Evolutionary conservation across 2,113 vertebrate genomes (phyloP).

Genomic region (Buteo buteo): DNA sequence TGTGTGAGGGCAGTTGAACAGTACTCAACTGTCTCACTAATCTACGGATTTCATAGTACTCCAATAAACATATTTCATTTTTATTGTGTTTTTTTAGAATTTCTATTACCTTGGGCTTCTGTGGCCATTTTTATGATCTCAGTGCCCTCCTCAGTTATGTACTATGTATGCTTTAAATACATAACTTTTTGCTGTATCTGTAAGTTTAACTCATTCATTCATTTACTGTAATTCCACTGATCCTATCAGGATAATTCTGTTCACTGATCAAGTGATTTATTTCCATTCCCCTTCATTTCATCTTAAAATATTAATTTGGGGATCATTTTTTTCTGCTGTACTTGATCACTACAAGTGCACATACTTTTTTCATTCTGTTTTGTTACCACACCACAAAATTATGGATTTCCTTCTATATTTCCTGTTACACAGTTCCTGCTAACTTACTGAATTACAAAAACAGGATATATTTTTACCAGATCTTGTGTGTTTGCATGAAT

Average conservation of each 20-base stretch:
- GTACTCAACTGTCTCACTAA: background rate
- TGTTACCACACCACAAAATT: background rate
- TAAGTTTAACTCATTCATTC: background rate
- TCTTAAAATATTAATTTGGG: conserved; percentile 17
- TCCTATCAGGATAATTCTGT: background rate
- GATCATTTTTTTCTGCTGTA: background rate
- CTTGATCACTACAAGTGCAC: background rate
- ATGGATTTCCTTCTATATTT: background rate
- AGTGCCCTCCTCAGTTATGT: background rate
- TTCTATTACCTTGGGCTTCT: background rate
- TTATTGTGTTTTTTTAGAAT: background rate
- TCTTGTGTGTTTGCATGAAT: background rate
- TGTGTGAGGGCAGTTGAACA: background rate
- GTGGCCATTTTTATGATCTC: background rate
- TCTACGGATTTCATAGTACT: background rate
- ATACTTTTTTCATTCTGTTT: background rate
- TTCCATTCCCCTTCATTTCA: background rate
- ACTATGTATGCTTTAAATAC: background rate
- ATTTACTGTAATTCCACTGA: background rate
- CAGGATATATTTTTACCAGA: background rate
- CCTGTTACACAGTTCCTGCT: background rate
- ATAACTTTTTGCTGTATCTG: background rate
- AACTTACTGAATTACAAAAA: background rate
- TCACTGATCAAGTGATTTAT: background rate
- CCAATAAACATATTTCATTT: background rate